Base-by-base conservation (phyloP, 2,888 invertebrate species). In the Melanophora roralis region DNA sequence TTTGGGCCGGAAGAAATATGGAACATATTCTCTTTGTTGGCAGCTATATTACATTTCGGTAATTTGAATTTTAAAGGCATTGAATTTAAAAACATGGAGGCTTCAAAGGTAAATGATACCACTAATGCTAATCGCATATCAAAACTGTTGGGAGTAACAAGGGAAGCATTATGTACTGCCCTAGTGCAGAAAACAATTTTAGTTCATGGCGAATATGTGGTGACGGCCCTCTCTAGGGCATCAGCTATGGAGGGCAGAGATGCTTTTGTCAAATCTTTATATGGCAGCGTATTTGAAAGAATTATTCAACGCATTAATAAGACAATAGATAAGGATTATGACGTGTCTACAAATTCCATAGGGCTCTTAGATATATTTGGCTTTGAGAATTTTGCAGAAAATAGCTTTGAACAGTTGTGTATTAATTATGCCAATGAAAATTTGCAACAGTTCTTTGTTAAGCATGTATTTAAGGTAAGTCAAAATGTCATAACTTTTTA, bases 401-500 rank as follows among this genome's bases (percentile, higher is more conserved):
- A 98, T 88, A 97, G 97, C 89, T 98, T 98, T 88, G 98, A 98
- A 86, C 98, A 98, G 88, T 91, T 98, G 68, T 98, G 98, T 88
- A 98, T 98, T 83, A 98, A 98, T 90, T 98, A 96, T 88, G 98
- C 98, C 1, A 98, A 98, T 88, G 98, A 98, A 90, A 97, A 96
- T 87, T 91, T 98, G 43, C 98, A 98, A 88, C 98, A 98, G 90
- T 98, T 98, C 89, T 98, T 98, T 87, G 96, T 98, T 0, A 94
- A 94, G 65, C 97, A 98, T 86, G 97, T 98, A 85, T 98, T 98
- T 88, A 98, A 98, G 90, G 90, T 89, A 71, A 60, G 23, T 47
- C 11, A 16, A 19, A 8, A 34, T 32, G 14, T n/a, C 45, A 23
- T 34, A 21, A 38, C 16, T n/a, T n/a, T n/a, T n/a, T n/a, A n/a